A percentile compares a stretch with the other conserved stretches of the same genome.
These are phyloP conservation scores for Nothoprocta perdicaria DNA, from an alignment of 2,113 vertebrate genomes.

Conservation along the genomic window DNA sequence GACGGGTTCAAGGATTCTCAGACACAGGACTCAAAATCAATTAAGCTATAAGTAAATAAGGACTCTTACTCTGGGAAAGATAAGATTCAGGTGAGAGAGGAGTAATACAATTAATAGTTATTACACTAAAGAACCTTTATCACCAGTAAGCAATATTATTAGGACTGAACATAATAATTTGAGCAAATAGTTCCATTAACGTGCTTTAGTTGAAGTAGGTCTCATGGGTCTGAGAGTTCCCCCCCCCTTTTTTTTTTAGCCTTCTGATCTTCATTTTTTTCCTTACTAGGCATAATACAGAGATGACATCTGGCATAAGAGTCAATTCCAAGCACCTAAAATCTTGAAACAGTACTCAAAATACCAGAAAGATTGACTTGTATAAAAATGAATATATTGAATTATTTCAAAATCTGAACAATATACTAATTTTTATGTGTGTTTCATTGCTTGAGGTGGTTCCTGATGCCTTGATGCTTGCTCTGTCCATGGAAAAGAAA, in stretches of 20 bases:
- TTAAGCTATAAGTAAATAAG: constrained; percentile 47
- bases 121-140: constrained; percentile 24
- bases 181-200: constrained; percentile 21
- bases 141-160: constrained; percentile 10
- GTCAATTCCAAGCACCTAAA: neutral
- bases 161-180: constrained; percentile 36
- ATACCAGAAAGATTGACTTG: neutral
- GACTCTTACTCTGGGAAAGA: neutral
- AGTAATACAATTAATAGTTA: constrained; percentile 18
- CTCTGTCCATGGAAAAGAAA: neutral
- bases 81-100: constrained; percentile 33
- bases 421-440: neutral
- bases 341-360: neutral
- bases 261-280: neutral
- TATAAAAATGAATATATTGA: neutral
- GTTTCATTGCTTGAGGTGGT: neutral
- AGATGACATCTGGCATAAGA: neutral
- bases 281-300: neutral
- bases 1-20: constrained; percentile 42
- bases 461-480: neutral
- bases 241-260: neutral
- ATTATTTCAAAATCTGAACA: constrained; percentile 28
- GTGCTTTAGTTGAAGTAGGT: neutral
- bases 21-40: constrained; percentile 12
- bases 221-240: neutral